A percentile compares a stretch with the other conserved stretches of the same genome.
These are phyloP conservation scores for Pteromalus puparum DNA, from an alignment of 1,140 invertebrate genomes.

Conservation along the genomic window DNA sequence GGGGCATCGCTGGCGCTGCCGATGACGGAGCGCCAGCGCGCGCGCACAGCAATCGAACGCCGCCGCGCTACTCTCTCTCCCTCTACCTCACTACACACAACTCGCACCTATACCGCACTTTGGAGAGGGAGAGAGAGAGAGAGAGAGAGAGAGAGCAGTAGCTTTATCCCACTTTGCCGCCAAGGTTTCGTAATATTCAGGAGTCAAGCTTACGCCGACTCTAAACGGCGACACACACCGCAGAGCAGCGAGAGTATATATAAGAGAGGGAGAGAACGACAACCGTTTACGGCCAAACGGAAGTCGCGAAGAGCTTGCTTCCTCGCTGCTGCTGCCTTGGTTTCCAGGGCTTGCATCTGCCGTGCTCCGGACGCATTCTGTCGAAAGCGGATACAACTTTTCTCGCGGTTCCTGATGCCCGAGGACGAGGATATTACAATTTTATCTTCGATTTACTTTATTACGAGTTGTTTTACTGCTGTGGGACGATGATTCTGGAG, in stretches of 20 bases:
- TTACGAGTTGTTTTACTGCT: too few species aligned
- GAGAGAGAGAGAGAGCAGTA: neutral
- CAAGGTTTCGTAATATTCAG: conserved; percentile 37
- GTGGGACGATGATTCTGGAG: too few species aligned
- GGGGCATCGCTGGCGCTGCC: conserved; percentile 41
- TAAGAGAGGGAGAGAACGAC: neutral
- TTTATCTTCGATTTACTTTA: too few species aligned
- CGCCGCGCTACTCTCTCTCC: conserved; percentile 14
- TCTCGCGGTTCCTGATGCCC: too few species aligned
- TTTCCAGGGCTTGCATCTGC: neutral
- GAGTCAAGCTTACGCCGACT: neutral
- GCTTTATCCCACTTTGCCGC: conserved; percentile 22
- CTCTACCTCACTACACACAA: conserved; percentile 49
- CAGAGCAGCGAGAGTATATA: neutral
- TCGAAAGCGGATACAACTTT: neutral
- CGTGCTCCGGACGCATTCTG: neutral
- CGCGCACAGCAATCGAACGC: conserved; percentile 32
- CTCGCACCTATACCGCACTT: neutral
- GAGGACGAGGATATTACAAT: too few species aligned
- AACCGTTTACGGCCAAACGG: neutral
- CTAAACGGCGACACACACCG: neutral
- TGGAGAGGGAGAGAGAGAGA: neutral
- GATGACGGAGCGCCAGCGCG: conserved; percentile 34
- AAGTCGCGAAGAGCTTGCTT: neutral
- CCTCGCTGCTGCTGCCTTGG: neutral